A percentile compares a stretch with the other conserved stretches of the same genome.
Evolutionary conservation across 2,888 invertebrate genomes (phyloP).

Genomic region (Drosophila kokeensis): DNA sequence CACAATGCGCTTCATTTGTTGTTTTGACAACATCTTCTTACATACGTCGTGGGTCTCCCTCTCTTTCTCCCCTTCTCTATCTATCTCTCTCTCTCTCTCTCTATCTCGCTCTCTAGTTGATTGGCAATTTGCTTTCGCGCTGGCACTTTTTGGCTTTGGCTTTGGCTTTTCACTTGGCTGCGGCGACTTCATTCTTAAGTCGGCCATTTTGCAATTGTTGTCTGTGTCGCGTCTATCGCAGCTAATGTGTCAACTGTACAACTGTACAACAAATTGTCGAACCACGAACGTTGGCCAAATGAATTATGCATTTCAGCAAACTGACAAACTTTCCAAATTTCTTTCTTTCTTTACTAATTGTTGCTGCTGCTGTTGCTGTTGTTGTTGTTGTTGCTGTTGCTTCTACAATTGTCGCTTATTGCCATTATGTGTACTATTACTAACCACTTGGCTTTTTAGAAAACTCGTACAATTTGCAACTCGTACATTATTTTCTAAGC

Average conservation of each 20-base stretch:
- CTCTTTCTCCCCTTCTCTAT: constrained; percentile 21
- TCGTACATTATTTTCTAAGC: constrained; percentile 35
- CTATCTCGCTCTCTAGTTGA: constrained; percentile 6
- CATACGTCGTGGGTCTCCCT: constrained; percentile 17
- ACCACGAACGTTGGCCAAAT: constrained; percentile 56
- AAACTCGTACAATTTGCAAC: constrained; percentile 60
- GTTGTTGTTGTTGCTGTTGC: constrained; percentile 39
- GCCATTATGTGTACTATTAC: constrained; percentile 18
- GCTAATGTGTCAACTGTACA: constrained; percentile 63
- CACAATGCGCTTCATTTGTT: constrained; percentile 78
- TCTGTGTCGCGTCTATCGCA: constrained; percentile 25
- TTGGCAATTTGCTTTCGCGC: constrained; percentile 34
- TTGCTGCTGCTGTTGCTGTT: constrained; percentile 27
- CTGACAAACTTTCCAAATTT: constrained; percentile 74
- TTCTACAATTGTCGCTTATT: constrained; percentile 33
- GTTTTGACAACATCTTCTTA: constrained; percentile 60
- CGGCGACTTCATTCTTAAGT: constrained; percentile 52
- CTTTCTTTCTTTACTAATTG: constrained; percentile 41
- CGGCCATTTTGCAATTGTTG: constrained; percentile 66
- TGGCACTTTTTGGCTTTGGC: constrained; percentile 26
- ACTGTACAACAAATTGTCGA: constrained; percentile 3
- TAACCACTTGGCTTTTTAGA: constrained; percentile 58
- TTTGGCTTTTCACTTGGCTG: constrained; percentile 38
- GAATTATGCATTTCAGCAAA: constrained; percentile 75
- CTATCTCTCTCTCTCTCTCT: constrained; percentile 15